Evolutionary conservation across 2,113 vertebrate species (phyloP), one percentile per base, ranked within the genome.

Genomic region (Mionectes macconnelli): DNA sequence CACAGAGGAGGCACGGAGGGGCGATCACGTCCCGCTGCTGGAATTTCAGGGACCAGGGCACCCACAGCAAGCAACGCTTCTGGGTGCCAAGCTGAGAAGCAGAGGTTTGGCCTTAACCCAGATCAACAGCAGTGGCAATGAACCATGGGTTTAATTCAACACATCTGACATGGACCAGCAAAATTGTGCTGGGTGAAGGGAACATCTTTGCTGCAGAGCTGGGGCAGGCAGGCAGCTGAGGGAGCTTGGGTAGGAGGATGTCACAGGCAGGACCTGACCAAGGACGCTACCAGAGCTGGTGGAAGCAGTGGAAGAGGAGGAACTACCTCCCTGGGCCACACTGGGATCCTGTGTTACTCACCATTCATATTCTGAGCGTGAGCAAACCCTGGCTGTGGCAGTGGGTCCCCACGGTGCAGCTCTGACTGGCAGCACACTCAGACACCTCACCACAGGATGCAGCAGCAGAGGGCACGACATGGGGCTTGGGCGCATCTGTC

Each of bases 41-140:
- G 27, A 25, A 40, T 64, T 83, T 49, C 78, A 62, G 78, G 25
- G 40, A 47, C 6, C 8, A 4, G 33, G 35, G 39, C 69, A 87
- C 60, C 77, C 1, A 0, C 1, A 10, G 66, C 59, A 35, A 74
- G 28, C 42, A 59, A 47, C 63, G n/a, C 12, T 23, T 39, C 59
- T 21, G 64, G n/a, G 59, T 49, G 55, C 81, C 62, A 13, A 24
- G 42, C 23, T 50, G 62, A 23, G 53, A 57, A 28, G 45, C 31
- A 49, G 70, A 62, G 57, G 16, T 73, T 56, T 45, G 78, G 64
- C 25, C 31, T 91, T 33, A 23, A 4, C 57, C 56, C 47, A 76
- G 30, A 37, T 15, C 3, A 0, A 6, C 50, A 35, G 8, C 9
- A 2, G 53, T 0, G 0, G 24, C 37, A 33, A 12, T 6, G 57